Evolutionary conservation across 2,888 invertebrate species (phyloP).

Genomic region (Lasioglossum pauxillum): DNA sequence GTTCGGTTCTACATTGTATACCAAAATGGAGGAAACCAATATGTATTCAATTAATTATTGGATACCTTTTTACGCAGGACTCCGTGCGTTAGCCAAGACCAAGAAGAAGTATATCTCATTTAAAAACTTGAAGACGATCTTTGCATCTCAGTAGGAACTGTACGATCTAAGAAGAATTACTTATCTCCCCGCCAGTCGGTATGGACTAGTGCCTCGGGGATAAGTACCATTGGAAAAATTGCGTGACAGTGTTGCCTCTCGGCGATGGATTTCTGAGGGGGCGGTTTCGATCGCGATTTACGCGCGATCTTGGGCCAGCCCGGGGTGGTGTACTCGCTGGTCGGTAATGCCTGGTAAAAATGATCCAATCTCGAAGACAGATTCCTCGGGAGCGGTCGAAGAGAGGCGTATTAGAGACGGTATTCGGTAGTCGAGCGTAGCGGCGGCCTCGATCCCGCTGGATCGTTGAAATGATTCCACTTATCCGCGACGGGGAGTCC

Average conservation of each 20-base stretch:
- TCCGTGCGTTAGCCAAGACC: background rate
- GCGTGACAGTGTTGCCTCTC: background rate
- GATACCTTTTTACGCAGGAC: background rate
- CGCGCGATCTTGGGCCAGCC: background rate
- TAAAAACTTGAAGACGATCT: background rate
- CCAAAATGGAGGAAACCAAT: background rate
- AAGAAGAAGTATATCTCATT: background rate
- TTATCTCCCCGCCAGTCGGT: no score
- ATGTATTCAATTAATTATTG: background rate
- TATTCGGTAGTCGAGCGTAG: conserved; percentile 61
- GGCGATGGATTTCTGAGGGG: background rate
- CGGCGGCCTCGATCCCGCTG: conserved; percentile 64
- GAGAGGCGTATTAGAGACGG: conserved; percentile 61
- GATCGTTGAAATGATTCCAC: conserved; percentile 81
- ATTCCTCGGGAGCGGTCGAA: conserved; percentile 35
- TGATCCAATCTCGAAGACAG: conserved; percentile 46
- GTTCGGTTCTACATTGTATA: background rate
- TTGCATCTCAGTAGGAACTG: no score
- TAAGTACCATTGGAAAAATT: background rate
- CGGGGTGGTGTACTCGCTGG: background rate
- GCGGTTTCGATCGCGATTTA: background rate
- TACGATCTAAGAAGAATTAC: no score
- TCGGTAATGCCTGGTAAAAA: conserved; percentile 9
- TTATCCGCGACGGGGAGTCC: conserved; percentile 81
- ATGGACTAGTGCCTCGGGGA: background rate